Evolutionary conservation across 2,797 vertebrate genomes (phyloP).

Genomic region (Mus spretus): DNA sequence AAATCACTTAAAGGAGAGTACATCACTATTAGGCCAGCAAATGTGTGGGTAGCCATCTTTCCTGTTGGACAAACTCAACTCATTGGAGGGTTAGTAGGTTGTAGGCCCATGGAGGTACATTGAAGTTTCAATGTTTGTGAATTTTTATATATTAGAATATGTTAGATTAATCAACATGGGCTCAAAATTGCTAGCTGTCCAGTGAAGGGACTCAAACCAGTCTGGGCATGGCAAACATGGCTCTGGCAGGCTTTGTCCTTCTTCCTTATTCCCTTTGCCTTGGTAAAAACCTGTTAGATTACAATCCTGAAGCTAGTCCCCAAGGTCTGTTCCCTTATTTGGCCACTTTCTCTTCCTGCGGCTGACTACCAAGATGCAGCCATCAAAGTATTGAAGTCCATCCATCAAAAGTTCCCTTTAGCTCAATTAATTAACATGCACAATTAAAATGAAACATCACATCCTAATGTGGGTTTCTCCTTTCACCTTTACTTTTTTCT

Average conservation of each 20-base stretch:
- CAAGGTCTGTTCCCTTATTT: background rate
- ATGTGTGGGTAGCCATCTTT: slow-evolving; percentile 39
- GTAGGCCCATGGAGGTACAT: background rate
- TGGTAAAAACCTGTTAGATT: background rate
- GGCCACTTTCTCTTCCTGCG: background rate
- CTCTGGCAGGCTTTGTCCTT: background rate
- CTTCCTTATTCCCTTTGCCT: background rate
- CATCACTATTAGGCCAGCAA: slow-evolving; percentile 67
- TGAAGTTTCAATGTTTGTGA: background rate
- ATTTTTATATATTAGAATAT: slow-evolving; percentile 45
- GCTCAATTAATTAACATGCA: background rate
- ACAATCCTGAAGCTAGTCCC: background rate
- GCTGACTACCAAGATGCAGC: background rate
- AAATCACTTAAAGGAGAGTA: slow-evolving; percentile 74
- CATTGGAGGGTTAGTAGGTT: background rate
- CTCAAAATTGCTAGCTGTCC: background rate
- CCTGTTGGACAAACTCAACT: background rate
- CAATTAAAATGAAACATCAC: background rate
- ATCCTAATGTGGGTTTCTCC: background rate
- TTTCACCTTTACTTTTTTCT: background rate
- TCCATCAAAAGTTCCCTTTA: background rate
- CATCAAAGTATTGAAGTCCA: background rate
- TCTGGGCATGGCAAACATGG: background rate
- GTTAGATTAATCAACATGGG: slow-evolving; percentile 52
- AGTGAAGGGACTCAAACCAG: background rate